Base-by-base conservation (phyloP, 1,140 invertebrate genomes). In the Meloidogyne hapla region DNA sequence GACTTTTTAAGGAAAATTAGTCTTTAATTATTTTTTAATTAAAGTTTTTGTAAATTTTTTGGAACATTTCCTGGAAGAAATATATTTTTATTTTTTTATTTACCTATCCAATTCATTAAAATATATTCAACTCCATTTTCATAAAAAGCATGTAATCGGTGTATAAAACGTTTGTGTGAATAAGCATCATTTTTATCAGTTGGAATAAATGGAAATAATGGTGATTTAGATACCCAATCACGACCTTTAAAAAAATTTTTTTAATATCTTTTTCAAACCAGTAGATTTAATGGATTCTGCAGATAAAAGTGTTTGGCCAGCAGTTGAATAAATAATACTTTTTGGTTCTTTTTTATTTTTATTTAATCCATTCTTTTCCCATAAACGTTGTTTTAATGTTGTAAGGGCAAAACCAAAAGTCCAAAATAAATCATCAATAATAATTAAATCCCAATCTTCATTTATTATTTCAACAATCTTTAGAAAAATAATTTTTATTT, bases 351-450 rank as follows among this genome's bases (percentile, higher is more conserved):
- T 56, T 0, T n/a, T n/a, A n/a, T 8, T n/a, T 56, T 8, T 8
- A 28, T 18, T 2, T 1, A 18, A 5, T 2, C 42, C 25, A 15
- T 4, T 21, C n/a, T 64, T 61, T 33, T 73, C 21, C 71, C 71
- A 73, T 26, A 73, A 26, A 5, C 71, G 45, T 18, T 64, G 71
- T 73, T 73, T 26, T 13, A 73, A 23, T 0, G 71, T 73, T n/a
- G 71, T 38, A 18, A 73, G 6, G 33, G 64, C 40, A 63, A 56
- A 73, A 1, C 71, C 71, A 5, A 73, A 73, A 1, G 45, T 25
- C 71, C 71, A 73, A 38, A 73, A 56, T 64, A 73, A 63, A 73
- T 73, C 71, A 38, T 73, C 71, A 23, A 73, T 33, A 13, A 73
- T 64, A 33, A 73, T 64, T 38, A 73, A 38, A 73, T 73, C 71